Evolutionary conservation across 2,113 vertebrate genomes (phyloP).

Genomic region (Murina feae): DNA sequence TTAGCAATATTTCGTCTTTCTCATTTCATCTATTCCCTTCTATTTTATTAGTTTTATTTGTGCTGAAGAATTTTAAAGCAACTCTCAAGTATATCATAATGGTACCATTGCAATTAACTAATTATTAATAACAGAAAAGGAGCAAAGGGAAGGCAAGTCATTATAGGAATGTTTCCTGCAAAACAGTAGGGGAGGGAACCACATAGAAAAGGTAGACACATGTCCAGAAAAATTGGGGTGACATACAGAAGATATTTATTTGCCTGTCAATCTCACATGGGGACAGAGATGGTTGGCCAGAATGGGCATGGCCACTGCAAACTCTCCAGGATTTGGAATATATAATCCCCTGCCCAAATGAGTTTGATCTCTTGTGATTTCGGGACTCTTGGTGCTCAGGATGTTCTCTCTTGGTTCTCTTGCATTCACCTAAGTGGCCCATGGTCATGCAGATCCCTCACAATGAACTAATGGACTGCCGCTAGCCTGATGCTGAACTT

Average conservation of each 20-base stretch:
- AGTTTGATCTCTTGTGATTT: background rate
- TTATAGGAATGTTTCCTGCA: background rate
- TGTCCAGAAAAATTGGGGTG: background rate
- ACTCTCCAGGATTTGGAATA: background rate
- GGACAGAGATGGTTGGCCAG: background rate
- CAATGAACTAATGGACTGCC: too few relatives aligned
- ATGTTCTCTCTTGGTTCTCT: background rate
- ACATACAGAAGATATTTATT: background rate
- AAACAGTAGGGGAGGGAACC: background rate
- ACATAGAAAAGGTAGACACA: background rate
- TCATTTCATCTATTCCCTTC: background rate
- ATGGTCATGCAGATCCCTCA: too few relatives aligned
- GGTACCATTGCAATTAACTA: background rate
- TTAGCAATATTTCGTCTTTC: background rate
- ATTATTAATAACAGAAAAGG: background rate
- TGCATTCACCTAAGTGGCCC: background rate
- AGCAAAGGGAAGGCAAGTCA: background rate
- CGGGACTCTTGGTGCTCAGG: background rate
- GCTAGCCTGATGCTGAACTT: too few relatives aligned
- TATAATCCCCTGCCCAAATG: background rate
- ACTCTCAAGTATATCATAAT: background rate
- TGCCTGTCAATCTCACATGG: background rate
- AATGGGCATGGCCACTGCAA: background rate
- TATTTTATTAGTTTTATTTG: background rate
- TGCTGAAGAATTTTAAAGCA: constrained; percentile 16